Conservation (phyloP, 1,140 invertebrate species). For the Philotrypesis tridentata region DNA sequence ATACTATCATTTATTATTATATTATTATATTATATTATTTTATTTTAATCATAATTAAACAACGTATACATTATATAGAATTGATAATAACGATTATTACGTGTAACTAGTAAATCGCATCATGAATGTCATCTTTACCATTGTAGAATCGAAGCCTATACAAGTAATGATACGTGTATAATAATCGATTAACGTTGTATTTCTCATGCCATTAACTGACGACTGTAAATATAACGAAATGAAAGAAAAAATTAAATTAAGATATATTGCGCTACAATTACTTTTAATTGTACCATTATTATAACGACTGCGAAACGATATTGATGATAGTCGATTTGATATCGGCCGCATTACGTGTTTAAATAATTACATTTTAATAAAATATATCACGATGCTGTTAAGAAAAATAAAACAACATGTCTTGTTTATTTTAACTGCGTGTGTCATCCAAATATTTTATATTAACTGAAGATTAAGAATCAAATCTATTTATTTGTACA, state of each 20-base stretch:
- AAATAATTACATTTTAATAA: slow-evolving; percentile 67
- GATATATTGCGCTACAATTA: slow-evolving; percentile 56
- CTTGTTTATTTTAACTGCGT: neutral
- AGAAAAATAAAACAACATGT: slow-evolving; percentile 27
- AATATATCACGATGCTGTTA: slow-evolving; percentile 64
- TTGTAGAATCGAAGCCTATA: slow-evolving; percentile 49
- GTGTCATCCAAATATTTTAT: too few species aligned
- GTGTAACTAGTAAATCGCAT: slow-evolving; percentile 14
- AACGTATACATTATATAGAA: neutral
- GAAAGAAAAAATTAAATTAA: slow-evolving; percentile 35
- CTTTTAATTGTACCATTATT: slow-evolving; percentile 49
- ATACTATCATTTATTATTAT: slow-evolving; percentile 3
- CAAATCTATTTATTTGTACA: too few species aligned
- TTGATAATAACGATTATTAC: slow-evolving; percentile 19
- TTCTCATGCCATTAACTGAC: slow-evolving; percentile 54
- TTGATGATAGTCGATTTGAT: slow-evolving; percentile 55
- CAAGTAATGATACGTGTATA: slow-evolving; percentile 44
- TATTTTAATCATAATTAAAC: slow-evolving; percentile 2
- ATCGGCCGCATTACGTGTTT: slow-evolving; percentile 56
- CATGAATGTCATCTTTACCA: slow-evolving; percentile 31
- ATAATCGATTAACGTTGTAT: slow-evolving; percentile 32
- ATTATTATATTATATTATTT: slow-evolving; percentile 18
- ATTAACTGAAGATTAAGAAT: too few species aligned
- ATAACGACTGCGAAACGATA: slow-evolving; percentile 36
- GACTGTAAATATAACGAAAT: slow-evolving; percentile 60